Evolutionary conservation across 1,140 invertebrate genomes (phyloP), one percentile per base, ranked within the genome.

Genomic region (Caerostris extrusa): DNA sequence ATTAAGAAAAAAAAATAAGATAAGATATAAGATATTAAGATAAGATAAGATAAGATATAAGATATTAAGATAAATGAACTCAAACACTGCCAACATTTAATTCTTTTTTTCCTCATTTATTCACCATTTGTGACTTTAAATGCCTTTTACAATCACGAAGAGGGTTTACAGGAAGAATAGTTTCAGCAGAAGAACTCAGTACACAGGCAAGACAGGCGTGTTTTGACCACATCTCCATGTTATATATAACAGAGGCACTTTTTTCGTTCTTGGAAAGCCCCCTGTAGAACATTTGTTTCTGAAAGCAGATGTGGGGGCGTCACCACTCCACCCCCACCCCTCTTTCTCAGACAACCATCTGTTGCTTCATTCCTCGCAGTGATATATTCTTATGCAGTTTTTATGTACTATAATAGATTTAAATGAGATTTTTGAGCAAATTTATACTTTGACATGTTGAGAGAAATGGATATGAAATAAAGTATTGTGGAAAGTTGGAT

Each of bases 401-500:
- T 93, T 93, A 69, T 93, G 92, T 93, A 88, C 58, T 81, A 93
- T 64, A 56, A 93, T 93, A 93, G 85, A 93, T 88, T 93, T 81
- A 81, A 93, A 60, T 83, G n/a, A 81, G 55, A 81, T 50, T 87
- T 93, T 81, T 93, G 85, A 88, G 55, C 83, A 81, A 88, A 86
- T 93, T 93, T 93, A 88, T 93, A 88, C 86, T 86, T 88, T 93
- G 85, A 89, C 88, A 88, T 88, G 85, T 88, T 93, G 85, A 89
- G 77, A 93, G 85, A 88, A 56, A 64, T 93, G 67, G 67, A 88
- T 81, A 88, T 77, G 85, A 93, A 93, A 93, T 93, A 93, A 93
- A 93, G 86, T 88, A 93, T 89, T 93, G 92, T 93, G 91, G 83
- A 89, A 93, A 93, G 92, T 93, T 93, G 77, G 83, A 92, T 19